phyloP scores from a whole-genome alignment of 2,888 invertebrate genomes.

The Neoaliturus tenellus region DNA sequence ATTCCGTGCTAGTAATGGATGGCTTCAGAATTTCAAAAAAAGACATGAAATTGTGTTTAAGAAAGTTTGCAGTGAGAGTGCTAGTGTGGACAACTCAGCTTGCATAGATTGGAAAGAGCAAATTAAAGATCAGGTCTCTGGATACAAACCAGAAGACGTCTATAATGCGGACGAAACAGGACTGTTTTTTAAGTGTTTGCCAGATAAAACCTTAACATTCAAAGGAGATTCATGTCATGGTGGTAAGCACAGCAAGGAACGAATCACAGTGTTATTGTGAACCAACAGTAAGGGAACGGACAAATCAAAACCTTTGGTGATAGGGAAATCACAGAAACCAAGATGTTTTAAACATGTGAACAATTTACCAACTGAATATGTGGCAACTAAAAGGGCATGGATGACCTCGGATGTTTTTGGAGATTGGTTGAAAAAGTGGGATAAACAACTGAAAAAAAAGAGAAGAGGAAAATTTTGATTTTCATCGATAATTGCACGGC shows the following conservation, averaged over 20 bases:
- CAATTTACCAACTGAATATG: constrained; percentile 51
- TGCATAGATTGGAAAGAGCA: constrained; percentile 61
- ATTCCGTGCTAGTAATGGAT: constrained; percentile 62
- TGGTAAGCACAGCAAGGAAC: constrained; percentile 69
- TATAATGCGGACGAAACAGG: constrained; percentile 68
- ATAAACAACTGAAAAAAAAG: constrained; percentile 38
- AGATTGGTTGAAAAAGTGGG: constrained; percentile 49
- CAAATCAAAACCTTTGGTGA: constrained; percentile 51
- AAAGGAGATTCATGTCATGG: constrained; percentile 68
- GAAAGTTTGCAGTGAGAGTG: constrained; percentile 65
- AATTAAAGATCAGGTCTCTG: constrained; percentile 62
- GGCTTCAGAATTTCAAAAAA: constrained; percentile 64
- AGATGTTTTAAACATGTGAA: constrained; percentile 52
- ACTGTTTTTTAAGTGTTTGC: constrained; percentile 66
- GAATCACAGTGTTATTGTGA: constrained; percentile 45
- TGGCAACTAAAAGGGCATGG: constrained; percentile 56
- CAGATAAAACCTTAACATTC: constrained; percentile 67
- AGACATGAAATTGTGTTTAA: constrained; percentile 63
- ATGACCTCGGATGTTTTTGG: constrained; percentile 53
- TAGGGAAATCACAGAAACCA: constrained; percentile 55
- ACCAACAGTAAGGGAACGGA: constrained; percentile 48
- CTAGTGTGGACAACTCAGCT: constrained; percentile 32
- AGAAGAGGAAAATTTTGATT: constrained; percentile 43
- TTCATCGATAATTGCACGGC: constrained; percentile 58
- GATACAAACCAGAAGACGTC: constrained; percentile 65